Evolutionary conservation across 2,888 invertebrate species (phyloP), one percentile per base, ranked within the genome.

Genomic region (Ptychoptera albimana): DNA sequence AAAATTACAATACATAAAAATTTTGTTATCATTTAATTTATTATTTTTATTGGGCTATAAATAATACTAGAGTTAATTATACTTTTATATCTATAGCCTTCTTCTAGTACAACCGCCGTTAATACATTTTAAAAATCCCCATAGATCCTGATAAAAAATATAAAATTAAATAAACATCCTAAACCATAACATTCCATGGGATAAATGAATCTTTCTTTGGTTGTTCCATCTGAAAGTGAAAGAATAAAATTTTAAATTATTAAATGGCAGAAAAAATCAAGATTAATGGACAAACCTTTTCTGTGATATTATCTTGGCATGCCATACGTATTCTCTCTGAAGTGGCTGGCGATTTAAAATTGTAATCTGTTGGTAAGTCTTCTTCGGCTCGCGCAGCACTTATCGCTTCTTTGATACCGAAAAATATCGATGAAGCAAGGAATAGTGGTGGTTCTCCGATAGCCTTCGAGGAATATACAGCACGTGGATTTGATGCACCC

Each of bases 391-490:
- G 71, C 0, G 88, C 87, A 0, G 84, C 78, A 51, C 72, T 69
- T 44, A 96, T 79, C 0, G 94, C 94, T 55, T 83, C 81, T 59
- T 82, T 84, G 49, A 93, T 87, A 0, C 94, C 94, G 58, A 89
- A 93, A 63, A 86, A 86, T 0, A 77, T 79, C 0, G 91, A 79
- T n/a, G 81, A 73, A 0, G 92, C 88, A 50, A 94, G 69, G 59
- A 94, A 91, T 6, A 96, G 63, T 0, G 96, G 96, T 1, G 96
- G 96, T 61, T 97, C 96, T 1, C 96, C 96, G 34, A 96, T 82
- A 48, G 91, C 96, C 88, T 91, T 96, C 2, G 94, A 96, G 0
- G 94, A 93, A 63, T 85, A 94, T 8, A 96, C 86, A 14, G 93
- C 94, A 56, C 82, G 73, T 0, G 84, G 83, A 68, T 96, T 96